Conservation (phyloP, 1,140 invertebrate genomes). For the Musca domestica region DNA sequence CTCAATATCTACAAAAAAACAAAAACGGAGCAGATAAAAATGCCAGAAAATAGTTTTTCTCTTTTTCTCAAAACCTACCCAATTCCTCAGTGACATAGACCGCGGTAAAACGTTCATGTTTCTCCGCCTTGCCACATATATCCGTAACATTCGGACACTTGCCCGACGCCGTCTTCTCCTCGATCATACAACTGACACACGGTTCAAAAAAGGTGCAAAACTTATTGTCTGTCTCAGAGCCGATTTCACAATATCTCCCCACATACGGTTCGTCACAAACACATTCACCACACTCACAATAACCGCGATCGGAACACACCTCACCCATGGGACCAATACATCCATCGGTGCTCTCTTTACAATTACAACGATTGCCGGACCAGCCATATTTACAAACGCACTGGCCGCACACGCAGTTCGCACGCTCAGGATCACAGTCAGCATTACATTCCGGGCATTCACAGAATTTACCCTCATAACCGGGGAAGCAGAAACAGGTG, state of each 20-base stretch:
- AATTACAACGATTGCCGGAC: slow-evolving; percentile 51
- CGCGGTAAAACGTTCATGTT: slow-evolving; percentile 33
- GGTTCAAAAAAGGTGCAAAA: slow-evolving; percentile 49
- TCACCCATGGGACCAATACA: slow-evolving; percentile 50
- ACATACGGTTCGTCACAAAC: slow-evolving; percentile 57
- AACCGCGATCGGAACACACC: slow-evolving; percentile 68
- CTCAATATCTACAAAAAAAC: slow-evolving; percentile 29
- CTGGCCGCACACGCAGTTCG: slow-evolving; percentile 71
- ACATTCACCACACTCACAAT: slow-evolving; percentile 71
- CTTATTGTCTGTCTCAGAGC: slow-evolving; percentile 44
- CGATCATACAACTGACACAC: slow-evolving; percentile 44
- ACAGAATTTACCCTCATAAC: slow-evolving; percentile 56
- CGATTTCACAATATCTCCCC: slow-evolving; percentile 46
- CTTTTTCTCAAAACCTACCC: slow-evolving; percentile 8
- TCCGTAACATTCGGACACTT: slow-evolving; percentile 37
- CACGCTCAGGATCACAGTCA: slow-evolving; percentile 58
- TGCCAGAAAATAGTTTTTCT: neutral
- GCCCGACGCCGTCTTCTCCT: slow-evolving; percentile 35
- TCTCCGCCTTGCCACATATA: slow-evolving; percentile 36
- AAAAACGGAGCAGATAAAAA: too few species aligned
- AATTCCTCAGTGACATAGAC: slow-evolving; percentile 34
- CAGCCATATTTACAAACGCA: slow-evolving; percentile 75
- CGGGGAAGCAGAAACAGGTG: slow-evolving; percentile 55
- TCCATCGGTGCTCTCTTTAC: slow-evolving; percentile 34
- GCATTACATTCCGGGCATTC: slow-evolving; percentile 56